A percentile compares a stretch with the other conserved stretches of the same genome.
These are phyloP conservation scores for Invenusta paracnida DNA, from an alignment of 2,888 invertebrate species.

Conservation along the genomic window DNA sequence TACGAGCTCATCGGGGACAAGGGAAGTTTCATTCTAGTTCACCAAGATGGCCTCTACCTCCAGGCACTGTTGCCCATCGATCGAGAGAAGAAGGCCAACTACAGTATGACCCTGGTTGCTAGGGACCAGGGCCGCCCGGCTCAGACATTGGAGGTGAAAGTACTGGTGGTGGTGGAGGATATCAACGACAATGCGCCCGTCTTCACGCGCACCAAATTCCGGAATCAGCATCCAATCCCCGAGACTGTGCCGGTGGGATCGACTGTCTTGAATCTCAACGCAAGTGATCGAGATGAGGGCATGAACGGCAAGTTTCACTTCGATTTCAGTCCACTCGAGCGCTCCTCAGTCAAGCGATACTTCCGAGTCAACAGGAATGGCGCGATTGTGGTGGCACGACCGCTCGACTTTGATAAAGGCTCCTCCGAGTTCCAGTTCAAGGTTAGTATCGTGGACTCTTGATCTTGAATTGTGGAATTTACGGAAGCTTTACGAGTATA, in stretches of 20 bases:
- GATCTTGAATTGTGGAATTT: no score
- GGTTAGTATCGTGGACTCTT: no score
- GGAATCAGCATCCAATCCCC: background rate
- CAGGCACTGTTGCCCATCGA: constrained; percentile 9
- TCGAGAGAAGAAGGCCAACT: constrained; percentile 17
- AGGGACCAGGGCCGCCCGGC: background rate
- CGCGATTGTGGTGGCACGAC: background rate
- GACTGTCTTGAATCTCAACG: background rate
- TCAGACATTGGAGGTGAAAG: background rate
- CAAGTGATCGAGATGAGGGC: constrained; percentile 24
- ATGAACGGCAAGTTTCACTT: constrained; percentile 25
- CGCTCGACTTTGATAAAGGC: constrained; percentile 29
- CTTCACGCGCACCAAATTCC: constrained; percentile 7
- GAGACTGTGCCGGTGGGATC: constrained; percentile 19
- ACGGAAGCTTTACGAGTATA: no score
- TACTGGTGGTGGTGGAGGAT: constrained; percentile 1
- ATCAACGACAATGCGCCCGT: constrained; percentile 31
- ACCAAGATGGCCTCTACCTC: constrained; percentile 28
- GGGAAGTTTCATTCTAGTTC: constrained; percentile 1
- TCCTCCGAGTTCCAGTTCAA: constrained; percentile 16
- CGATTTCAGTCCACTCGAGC: background rate
- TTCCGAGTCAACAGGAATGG: constrained; percentile 30
- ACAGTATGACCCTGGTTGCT: background rate
- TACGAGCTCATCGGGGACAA: background rate
- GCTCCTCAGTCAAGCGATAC: background rate